These are phyloP conservation scores for Junco hyemalis DNA, from an alignment of 2,113 vertebrate genomes.

Conservation along the genomic window DNA sequence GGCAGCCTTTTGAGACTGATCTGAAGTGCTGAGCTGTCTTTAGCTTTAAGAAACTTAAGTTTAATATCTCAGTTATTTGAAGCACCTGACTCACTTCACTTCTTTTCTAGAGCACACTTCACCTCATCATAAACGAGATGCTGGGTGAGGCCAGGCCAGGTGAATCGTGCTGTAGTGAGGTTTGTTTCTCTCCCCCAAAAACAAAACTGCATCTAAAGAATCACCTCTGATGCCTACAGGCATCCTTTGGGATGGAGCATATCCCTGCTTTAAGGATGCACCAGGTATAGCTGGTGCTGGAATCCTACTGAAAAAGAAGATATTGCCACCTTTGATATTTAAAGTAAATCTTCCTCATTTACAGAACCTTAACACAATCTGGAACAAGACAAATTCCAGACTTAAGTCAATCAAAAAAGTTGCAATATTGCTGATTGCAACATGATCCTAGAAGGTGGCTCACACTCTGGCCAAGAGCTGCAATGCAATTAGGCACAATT, in stretches of 20 bases:
- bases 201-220: not conserved
- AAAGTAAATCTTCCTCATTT: not conserved
- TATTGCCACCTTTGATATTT: not conserved
- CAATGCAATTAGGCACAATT: not conserved
- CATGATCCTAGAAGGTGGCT: not conserved
- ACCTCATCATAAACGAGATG: not conserved
- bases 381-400: not conserved
- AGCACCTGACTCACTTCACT: not conserved
- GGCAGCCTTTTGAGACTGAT: not conserved
- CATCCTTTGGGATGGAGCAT: not conserved
- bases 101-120: not conserved
- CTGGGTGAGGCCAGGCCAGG: not conserved
- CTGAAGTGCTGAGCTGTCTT: not conserved
- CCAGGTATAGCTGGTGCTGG: not conserved
- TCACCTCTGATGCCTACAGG: not conserved
- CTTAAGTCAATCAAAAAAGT: not conserved
- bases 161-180: not conserved
- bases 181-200: not conserved
- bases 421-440: not conserved
- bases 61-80: not conserved
- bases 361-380: not conserved
- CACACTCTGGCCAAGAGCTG: not conserved
- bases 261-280: not conserved
- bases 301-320: not conserved
- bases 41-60: not conserved